These are phyloP conservation scores for Crepidodera aurea DNA, from an alignment of 2,888 invertebrate genomes.

Conservation along the genomic window DNA sequence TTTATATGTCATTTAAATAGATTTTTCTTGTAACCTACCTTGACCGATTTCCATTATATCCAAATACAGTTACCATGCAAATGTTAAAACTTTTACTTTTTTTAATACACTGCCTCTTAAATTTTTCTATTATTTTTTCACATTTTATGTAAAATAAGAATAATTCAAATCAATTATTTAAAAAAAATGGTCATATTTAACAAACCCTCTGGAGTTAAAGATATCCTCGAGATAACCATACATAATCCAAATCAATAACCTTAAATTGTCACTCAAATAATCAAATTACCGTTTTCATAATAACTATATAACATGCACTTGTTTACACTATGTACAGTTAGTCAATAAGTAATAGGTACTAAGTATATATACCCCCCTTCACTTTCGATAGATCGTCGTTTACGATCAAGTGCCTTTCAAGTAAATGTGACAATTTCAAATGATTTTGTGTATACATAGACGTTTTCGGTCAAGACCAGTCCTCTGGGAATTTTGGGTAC, in stretches of 20 bases:
- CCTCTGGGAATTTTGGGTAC: too few species aligned
- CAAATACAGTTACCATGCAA: too few species aligned
- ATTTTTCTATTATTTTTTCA: too few species aligned
- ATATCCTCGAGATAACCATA: background rate
- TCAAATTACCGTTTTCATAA: conserved; percentile 48
- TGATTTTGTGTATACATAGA: background rate
- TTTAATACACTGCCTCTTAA: too few species aligned
- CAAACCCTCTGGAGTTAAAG: background rate
- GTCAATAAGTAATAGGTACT: conserved; percentile 36
- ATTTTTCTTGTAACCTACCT: too few species aligned
- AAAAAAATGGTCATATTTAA: background rate
- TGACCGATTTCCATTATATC: too few species aligned
- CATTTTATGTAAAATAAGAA: too few species aligned
- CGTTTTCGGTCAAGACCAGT: too few species aligned
- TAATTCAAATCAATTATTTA: too few species aligned
- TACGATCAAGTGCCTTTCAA: conserved; percentile 11
- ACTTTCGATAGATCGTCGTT: conserved; percentile 37
- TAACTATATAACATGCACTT: conserved; percentile 42
- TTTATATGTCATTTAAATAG: too few species aligned
- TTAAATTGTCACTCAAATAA: conserved; percentile 23
- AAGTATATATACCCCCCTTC: conserved; percentile 45
- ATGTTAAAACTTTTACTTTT: too few species aligned
- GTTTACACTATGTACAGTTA: conserved; percentile 40
- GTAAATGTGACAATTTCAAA: background rate
- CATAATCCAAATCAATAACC: conserved; percentile 15